Conservation (phyloP, 2,888 invertebrate species). For the Polyommatus icarus region DNA sequence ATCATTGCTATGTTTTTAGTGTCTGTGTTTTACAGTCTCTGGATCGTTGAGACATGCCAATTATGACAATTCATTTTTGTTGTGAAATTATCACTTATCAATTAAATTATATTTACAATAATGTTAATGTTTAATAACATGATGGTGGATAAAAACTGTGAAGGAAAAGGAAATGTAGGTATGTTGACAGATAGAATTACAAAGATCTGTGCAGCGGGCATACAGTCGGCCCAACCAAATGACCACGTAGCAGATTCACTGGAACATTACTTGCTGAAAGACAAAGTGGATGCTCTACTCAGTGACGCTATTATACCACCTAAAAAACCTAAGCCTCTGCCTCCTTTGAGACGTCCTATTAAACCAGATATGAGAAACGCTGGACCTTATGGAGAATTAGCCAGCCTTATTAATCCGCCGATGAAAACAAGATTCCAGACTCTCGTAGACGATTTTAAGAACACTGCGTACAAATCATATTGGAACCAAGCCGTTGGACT, state of each 20-base stretch:
- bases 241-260: constrained; percentile 52
- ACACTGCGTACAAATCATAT: constrained; percentile 62
- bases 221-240: constrained; percentile 59
- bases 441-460: constrained; percentile 61
- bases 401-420: constrained; percentile 57
- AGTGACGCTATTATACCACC: constrained; percentile 61
- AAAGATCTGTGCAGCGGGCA: constrained; percentile 65
- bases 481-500: constrained; percentile 61
- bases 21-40: background rate
- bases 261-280: constrained; percentile 62
- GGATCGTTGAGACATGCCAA: background rate
- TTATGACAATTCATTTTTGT: background rate
- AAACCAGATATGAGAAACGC: constrained; percentile 55
- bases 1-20: background rate
- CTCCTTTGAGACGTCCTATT: constrained; percentile 57
- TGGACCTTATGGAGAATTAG: constrained; percentile 52
- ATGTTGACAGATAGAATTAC: constrained; percentile 63
- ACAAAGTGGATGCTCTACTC: constrained; percentile 63
- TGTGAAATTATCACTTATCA: background rate
- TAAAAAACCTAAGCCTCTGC: constrained; percentile 51
- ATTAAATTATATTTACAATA: background rate
- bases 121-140: background rate
- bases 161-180: constrained; percentile 67
- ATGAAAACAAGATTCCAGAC: constrained; percentile 61
- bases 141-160: constrained; percentile 42